phyloP scores from a whole-genome alignment of 1,140 invertebrate genomes.

The Gonioctena quinquepunctata region DNA sequence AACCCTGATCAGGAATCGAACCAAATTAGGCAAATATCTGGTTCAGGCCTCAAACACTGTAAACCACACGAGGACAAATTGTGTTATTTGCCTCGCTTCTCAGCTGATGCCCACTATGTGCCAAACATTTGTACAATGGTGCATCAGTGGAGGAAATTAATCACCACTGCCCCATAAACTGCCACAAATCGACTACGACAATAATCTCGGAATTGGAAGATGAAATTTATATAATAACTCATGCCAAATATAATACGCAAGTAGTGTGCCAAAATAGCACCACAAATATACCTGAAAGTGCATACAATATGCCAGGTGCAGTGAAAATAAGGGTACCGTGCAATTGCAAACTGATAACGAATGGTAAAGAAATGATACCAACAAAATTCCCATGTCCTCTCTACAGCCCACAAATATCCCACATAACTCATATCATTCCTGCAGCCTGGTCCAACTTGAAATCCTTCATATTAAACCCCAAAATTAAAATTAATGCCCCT shows the following conservation, averaged over 20 bases:
- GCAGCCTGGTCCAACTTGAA: slow-evolving; percentile 21
- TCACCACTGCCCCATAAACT: slow-evolving; percentile 17
- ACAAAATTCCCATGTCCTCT: slow-evolving; percentile 4
- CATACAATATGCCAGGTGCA: neutral
- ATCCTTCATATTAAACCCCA: slow-evolving; percentile 16
- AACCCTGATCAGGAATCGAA: neutral
- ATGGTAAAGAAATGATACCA: neutral
- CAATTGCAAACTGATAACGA: neutral
- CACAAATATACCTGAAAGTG: neutral
- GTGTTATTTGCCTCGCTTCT: slow-evolving; percentile 24
- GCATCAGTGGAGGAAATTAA: slow-evolving; percentile 20
- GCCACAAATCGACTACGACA: slow-evolving; percentile 20
- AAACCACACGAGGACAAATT: slow-evolving; percentile 21
- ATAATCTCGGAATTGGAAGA: slow-evolving; percentile 20
- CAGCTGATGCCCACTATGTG: slow-evolving; percentile 21
- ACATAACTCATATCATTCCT: slow-evolving; percentile 14
- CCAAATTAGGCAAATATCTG: slow-evolving; percentile 20
- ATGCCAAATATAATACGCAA: neutral
- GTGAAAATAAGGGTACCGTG: slow-evolving; percentile 11
- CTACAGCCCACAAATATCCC: neutral
- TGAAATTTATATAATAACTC: slow-evolving; percentile 13
- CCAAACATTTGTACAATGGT: slow-evolving; percentile 16
- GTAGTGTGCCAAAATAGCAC: neutral
- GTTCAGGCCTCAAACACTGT: slow-evolving; percentile 20
- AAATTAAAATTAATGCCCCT: neutral